Evolutionary conservation across 2,888 invertebrate genomes (phyloP), one percentile per base, ranked within the genome.

Genomic region (Troides oblongomaculatus): DNA sequence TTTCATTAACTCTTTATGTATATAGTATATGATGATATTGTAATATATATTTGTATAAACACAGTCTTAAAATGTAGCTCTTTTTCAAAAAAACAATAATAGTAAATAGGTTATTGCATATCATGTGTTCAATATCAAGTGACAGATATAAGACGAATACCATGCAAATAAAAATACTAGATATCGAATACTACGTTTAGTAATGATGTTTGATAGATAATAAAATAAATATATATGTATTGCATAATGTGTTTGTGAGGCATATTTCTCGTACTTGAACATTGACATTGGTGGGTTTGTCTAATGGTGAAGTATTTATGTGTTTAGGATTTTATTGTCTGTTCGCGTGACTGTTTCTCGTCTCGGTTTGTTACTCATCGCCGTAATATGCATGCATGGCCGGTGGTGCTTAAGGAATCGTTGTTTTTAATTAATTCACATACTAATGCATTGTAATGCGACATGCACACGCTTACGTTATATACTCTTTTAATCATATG

Each of bases 301-400:
- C 23, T 14, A 67, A 62, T 23, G 57, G 25, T 17, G 14, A 57
- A 39, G 43, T 25, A 62, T 62, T 62, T 43, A 62, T 14, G 57
- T 25, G 36, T 64, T 39, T 68, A 30, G 21, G 25, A 59, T 58
- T 69, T 68, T n/a, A 64, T 69, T 43, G 60, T 10, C 7, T 17
- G 50, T 61, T 64, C 43, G 64, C 69, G 64, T 64, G 69, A 69
- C 61, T 43, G 18, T 10, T 60, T 50, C 43, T 61, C 56, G 30
- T 61, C n/a, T 64, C 60, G 17, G 36, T 50, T 60, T 60, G 30
- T 46, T 60, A 39, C 3, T 36, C 58, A 23, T 25, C 21, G 63
- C 60, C 12, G 1, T 53, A 30, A 21, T 36, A 17, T 36, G 43
- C 56, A 57, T 39, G 64, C 56, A 57, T 39, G 64, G 56, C 6